A percentile compares a stretch with the other conserved stretches of the same genome.
These are phyloP conservation scores for Pterocles orientalis DNA, from an alignment of 2,113 vertebrate species.

Conservation along the genomic window DNA sequence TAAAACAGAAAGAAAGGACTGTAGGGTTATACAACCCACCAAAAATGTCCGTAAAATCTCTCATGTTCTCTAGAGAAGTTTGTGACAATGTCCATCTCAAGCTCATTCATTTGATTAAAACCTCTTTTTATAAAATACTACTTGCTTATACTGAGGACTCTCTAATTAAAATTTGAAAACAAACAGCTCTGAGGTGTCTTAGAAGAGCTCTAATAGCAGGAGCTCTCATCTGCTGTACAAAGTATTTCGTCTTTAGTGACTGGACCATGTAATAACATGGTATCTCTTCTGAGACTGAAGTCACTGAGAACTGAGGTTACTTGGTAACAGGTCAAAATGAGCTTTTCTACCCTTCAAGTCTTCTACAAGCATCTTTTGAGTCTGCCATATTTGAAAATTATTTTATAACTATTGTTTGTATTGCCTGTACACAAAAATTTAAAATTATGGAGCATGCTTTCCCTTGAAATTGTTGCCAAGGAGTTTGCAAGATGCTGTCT, in stretches of 20 bases:
- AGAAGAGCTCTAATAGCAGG: neutral
- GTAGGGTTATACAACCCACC: neutral
- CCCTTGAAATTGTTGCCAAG: neutral
- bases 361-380: neutral
- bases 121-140: neutral
- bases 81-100: neutral
- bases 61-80: neutral
- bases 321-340: neutral
- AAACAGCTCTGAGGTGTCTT: neutral
- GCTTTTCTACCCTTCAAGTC: neutral
- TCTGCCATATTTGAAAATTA: neutral
- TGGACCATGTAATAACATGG: neutral
- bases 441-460: neutral
- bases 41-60: neutral
- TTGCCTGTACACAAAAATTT: neutral
- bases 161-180: neutral
- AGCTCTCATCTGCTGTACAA: neutral
- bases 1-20: neutral
- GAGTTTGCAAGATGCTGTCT: neutral
- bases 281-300: neutral
- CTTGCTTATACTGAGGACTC: neutral
- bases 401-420: neutral
- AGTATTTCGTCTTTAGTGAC: neutral
- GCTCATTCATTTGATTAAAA: neutral
- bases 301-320: neutral